phyloP scores from a whole-genome alignment of 2,888 invertebrate genomes.

The Synergus japonicus region DNA sequence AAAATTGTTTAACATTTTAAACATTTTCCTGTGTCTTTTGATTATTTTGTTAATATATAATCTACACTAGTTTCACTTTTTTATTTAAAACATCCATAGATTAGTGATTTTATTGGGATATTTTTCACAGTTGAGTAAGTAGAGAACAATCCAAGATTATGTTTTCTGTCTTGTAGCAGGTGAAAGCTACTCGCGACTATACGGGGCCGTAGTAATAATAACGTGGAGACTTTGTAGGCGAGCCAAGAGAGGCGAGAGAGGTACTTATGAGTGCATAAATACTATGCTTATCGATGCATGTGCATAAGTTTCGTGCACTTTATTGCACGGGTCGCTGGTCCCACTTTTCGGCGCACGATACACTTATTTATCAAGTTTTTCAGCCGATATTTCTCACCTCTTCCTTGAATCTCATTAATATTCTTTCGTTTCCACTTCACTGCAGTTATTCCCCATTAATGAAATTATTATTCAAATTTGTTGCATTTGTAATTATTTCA shows the following conservation, averaged over 20 bases:
- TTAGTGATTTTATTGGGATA: conserved; percentile 1
- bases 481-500: background rate
- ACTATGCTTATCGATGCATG: conserved; percentile 28
- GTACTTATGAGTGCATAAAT: conserved; percentile 40
- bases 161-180: conserved; percentile 35
- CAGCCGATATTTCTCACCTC: background rate
- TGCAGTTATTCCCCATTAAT: background rate
- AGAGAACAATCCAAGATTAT: conserved; percentile 28
- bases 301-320: conserved; percentile 51
- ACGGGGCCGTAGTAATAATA: conserved; percentile 24
- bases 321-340: conserved; percentile 64
- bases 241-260: conserved; percentile 33
- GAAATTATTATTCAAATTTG: background rate
- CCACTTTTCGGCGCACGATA: conserved; percentile 59
- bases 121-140: conserved; percentile 24
- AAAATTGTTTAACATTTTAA: background rate
- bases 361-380: conserved; percentile 34
- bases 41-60: background rate
- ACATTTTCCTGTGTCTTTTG: background rate
- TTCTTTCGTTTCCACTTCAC: background rate
- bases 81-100: background rate
- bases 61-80: background rate
- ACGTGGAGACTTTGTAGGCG: conserved; percentile 26
- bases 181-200: conserved; percentile 36
- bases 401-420: background rate